These are phyloP conservation scores for Nomada hirtipes DNA, from an alignment of 2,888 invertebrate species.

Conservation along the genomic window DNA sequence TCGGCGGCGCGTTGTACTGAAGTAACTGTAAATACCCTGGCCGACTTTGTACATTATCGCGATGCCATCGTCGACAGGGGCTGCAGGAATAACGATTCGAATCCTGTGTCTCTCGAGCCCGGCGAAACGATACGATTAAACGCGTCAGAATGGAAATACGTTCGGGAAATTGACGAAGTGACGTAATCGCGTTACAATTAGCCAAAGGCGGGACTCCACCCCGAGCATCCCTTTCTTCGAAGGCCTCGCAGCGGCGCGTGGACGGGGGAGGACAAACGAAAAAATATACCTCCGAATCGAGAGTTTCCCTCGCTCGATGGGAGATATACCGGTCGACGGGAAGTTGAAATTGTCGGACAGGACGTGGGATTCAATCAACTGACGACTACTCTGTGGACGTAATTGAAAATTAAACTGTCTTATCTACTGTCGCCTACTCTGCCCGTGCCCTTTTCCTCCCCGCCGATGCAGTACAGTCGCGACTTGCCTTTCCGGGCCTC, in stretches of 20 bases:
- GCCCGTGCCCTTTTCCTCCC: slow-evolving; percentile 48
- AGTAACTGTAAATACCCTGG: slow-evolving; percentile 73
- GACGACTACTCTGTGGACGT: slow-evolving; percentile 61
- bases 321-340: slow-evolving; percentile 6
- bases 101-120: not conserved
- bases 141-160: not conserved
- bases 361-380: slow-evolving; percentile 51
- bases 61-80: slow-evolving; percentile 65
- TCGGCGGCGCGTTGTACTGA: slow-evolving; percentile 49
- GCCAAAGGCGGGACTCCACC: not conserved
- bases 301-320: not conserved
- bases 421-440: slow-evolving; percentile 75
- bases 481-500: slow-evolving; percentile 77
- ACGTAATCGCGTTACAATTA: slow-evolving; percentile 16
- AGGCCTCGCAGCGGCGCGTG: not conserved
- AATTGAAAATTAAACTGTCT: slow-evolving; percentile 83
- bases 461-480: slow-evolving; percentile 61
- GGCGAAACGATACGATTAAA: not conserved
- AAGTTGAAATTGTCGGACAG: slow-evolving; percentile 40
- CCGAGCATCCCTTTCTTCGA: not conserved
- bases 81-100: slow-evolving; percentile 35
- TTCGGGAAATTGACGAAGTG: not conserved
- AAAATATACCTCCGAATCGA: not conserved
- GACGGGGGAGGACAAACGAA: not conserved
- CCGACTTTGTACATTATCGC: slow-evolving; percentile 71